Base-by-base conservation (phyloP, 2,797 vertebrate species). In the Eptatretus atami region DNA sequence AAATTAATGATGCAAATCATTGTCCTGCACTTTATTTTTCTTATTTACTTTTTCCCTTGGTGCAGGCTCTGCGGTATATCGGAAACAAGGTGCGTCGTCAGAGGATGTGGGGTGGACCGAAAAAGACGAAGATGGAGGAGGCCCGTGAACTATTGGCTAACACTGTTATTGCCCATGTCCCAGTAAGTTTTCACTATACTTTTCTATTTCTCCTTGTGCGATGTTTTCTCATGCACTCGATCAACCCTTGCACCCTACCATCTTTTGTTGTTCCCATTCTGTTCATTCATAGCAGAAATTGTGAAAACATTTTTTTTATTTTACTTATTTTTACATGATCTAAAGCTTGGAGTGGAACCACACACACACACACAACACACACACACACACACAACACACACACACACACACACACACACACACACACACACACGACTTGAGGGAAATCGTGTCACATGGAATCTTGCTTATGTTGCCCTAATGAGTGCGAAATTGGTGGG, bases 91-190 rank as follows among this genome's bases (percentile, higher is more conserved):
- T 98, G 31, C 78, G 90, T 66, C 76, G 90, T 53, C 92, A 96
- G 70, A 82, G 88, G 53, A 93, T 96, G 82, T 98, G 92, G 92
- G 88, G 92, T 61, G 88, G 90, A 60, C 90, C 84, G 12, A 94
- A 95, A 76, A 98, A 96, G 71, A 92, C 88, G 53, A 94, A 87
- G 73, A 92, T 96, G 82, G 92, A 98, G 73, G 92, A 98, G 71
- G 86, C 92, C 65, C 76, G 92, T 71, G 92, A 98, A 71, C 79
- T 98, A 19, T 69, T 96, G 64, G 92, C 92, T 1, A 85, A 85
- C 2, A 92, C 88, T 25, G 84, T 98, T 68, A 79, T 98, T 67
- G 84, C 88, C 31, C 92, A 96, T 0, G 86, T 96, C 9, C 84
- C 83, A 1, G 92, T 96, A 75, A 31, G 86, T 79, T 64, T 8